Base-by-base conservation (phyloP, 2,888 invertebrate species). In the Timandra comae region DNA sequence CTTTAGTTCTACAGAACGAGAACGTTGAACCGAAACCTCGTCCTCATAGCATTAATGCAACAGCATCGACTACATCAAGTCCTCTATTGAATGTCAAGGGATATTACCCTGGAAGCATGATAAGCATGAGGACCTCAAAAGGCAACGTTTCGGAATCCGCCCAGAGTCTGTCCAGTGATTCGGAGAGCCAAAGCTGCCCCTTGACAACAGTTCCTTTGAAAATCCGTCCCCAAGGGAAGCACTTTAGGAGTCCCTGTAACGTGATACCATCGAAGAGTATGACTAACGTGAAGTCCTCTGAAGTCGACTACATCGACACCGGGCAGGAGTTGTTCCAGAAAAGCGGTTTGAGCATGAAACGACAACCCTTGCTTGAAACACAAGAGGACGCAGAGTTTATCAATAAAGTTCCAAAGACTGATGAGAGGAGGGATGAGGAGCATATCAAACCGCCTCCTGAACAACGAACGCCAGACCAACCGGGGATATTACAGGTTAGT, bases 401-500 rank as follows among this genome's bases (percentile, higher is more conserved):
- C 38, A 88, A 86, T 66, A 84, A 86, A 44, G 86, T 87, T 64
- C 71, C 75, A 56, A 84, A 84, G 75, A 81, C 82, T 69, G 80
- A 82, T 46, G 77, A 75, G 41, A 42, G 33, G 25, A 67, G 58
- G 37, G 62, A 56, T 33, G 68, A 69, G 10, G 69, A 76, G 25
- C 71, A 70, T 21, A 54, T 58, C 8, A 67, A 65, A 31, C 45
- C 58, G 9, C 47, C 52, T 7, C 41, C 55, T 4, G 68, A 69
- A 30, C 55, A 53, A 29, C 59, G 76, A 29, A 60, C 67, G 2
- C 56, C 71, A 1, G 81, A 84, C 19, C 75, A 71, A 41, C 87
- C 90, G 2, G 90, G 90, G 7, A 90, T 90, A 56, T 65, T 90
- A 24, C 91, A 93, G 84, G 93, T n/a, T n/a, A n/a, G n/a, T n/a